phyloP scores from a whole-genome alignment of 2,797 vertebrate genomes.

The Hephaestus fuliginosus region DNA sequence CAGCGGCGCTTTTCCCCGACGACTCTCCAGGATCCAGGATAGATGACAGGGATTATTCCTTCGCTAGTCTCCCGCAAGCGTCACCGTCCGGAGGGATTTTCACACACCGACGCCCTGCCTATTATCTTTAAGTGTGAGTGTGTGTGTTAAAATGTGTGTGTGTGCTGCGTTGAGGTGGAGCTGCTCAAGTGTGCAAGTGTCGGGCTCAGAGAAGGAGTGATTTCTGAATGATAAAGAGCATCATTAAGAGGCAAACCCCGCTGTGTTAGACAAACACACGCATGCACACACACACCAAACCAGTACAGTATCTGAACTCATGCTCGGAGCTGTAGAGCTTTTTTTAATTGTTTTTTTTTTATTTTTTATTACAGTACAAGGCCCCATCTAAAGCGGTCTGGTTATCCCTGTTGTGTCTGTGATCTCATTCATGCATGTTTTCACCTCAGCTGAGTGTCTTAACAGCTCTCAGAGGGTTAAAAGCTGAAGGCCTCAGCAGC shows the following conservation, averaged over 20 bases:
- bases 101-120: constrained; percentile 35
- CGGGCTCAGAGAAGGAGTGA: constrained; percentile 37
- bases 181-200: constrained; percentile 40
- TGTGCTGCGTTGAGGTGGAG: neutral
- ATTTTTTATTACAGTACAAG: constrained; percentile 3
- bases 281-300: constrained; percentile 6
- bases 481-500: constrained; percentile 67
- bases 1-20: constrained; percentile 61
- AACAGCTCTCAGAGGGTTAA: constrained; percentile 70
- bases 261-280: constrained; percentile 19
- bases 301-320: neutral
- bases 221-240: constrained; percentile 47
- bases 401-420: constrained; percentile 19
- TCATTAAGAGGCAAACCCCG: constrained; percentile 29
- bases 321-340: constrained; percentile 1
- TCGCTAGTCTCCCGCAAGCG: constrained; percentile 47
- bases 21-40: constrained; percentile 66
- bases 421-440: constrained; percentile 49
- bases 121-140: constrained; percentile 54
- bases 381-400: neutral
- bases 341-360: neutral
- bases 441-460: constrained; percentile 47
- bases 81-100: constrained; percentile 51
- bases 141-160: constrained; percentile 18
- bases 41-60: constrained; percentile 72